Percentiles rank a stretch among this genome's conserved stretches.
Evolutionary conservation across 2,113 vertebrate species (phyloP).

Genomic region (Corythornis cristatus): DNA sequence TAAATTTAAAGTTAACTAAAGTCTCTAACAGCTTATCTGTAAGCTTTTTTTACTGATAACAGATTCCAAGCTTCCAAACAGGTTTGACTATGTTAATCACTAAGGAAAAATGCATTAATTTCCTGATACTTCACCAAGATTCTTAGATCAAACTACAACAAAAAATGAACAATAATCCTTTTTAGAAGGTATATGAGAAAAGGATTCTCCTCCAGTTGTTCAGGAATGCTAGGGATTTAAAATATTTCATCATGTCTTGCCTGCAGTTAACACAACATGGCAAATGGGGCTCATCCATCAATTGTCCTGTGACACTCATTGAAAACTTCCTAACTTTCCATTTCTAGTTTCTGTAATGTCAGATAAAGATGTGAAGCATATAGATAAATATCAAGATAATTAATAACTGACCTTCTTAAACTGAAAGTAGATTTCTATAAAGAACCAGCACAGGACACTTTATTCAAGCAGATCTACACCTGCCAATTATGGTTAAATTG

Average conservation of each 20-base stretch:
- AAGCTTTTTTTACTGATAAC: background rate
- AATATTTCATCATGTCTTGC: background rate
- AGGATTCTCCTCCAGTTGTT: background rate
- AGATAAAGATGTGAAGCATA: background rate
- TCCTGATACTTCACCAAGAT: background rate
- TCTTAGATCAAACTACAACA: background rate
- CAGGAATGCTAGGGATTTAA: background rate
- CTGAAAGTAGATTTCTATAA: background rate
- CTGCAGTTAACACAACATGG: background rate
- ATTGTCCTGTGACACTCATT: background rate
- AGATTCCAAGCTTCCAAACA: background rate
- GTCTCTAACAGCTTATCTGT: background rate
- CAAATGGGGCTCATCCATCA: background rate
- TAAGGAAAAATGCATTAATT: background rate
- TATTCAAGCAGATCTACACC: background rate
- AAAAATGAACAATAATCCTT: slow-evolving; percentile 2
- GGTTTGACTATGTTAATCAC: background rate
- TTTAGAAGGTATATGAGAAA: background rate
- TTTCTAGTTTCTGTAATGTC: background rate
- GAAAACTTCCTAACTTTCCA: background rate
- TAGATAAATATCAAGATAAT: background rate
- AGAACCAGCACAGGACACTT: background rate
- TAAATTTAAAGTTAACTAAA: background rate
- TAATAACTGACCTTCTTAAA: background rate
- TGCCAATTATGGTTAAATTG: background rate